These are phyloP conservation scores for Platysteira castanea DNA, from an alignment of 2,113 vertebrate genomes.

Conservation along the genomic window DNA sequence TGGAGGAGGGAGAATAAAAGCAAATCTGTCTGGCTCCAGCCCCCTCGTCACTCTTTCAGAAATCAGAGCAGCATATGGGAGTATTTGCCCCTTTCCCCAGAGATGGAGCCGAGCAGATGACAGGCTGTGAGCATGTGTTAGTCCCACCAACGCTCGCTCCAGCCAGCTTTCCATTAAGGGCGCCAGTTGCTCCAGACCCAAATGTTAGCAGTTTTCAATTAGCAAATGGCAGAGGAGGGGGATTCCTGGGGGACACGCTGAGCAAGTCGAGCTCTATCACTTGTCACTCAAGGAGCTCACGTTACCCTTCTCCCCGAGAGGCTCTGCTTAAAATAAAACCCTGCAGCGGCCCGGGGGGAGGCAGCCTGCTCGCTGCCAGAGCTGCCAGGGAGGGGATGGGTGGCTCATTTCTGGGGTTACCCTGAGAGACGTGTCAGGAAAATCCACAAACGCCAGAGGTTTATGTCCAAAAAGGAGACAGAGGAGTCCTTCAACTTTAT, in stretches of 20 bases:
- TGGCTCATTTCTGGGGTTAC: neutral
- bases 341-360: neutral
- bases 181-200: constrained; percentile 47
- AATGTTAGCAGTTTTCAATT: constrained; percentile 61
- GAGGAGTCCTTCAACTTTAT: no score
- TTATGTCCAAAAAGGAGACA: no score
- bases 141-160: constrained; percentile 19
- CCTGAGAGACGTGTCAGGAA: neutral
- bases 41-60: constrained; percentile 3
- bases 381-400: neutral
- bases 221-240: constrained; percentile 56
- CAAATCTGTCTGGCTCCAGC: constrained; percentile 36
- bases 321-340: constrained; percentile 31
- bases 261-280: constrained; percentile 28
- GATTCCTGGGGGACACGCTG: constrained; percentile 46
- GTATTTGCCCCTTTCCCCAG: constrained; percentile 50
- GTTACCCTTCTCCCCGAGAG: neutral
- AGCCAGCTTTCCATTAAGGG: constrained; percentile 33
- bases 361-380: neutral
- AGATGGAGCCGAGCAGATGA: constrained; percentile 39
- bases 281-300: constrained; percentile 54
- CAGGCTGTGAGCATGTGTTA: constrained; percentile 39
- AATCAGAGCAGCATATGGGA: constrained; percentile 49
- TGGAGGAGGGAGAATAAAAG: constrained; percentile 12
- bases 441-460: no score